Evolutionary conservation across 1,140 invertebrate genomes (phyloP).

Genomic region (Meloidogyne chitwoodi): DNA sequence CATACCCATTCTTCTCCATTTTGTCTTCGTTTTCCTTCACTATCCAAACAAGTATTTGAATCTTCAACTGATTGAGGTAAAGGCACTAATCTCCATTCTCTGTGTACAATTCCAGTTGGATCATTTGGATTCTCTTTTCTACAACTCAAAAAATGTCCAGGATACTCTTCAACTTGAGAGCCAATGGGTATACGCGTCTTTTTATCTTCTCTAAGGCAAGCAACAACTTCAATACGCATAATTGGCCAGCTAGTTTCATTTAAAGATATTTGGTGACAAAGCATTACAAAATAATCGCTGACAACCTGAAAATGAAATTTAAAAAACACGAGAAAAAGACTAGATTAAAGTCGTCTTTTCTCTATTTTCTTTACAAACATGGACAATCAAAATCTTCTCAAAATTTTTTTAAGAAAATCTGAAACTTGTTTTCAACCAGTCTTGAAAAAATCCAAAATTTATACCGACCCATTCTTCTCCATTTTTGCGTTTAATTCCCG

Average conservation of each 20-base stretch:
- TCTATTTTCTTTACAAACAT: too few species aligned
- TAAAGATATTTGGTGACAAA: neutral
- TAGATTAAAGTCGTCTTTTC: too few species aligned
- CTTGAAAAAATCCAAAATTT: neutral
- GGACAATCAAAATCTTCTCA: too few species aligned
- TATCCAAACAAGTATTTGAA: neutral
- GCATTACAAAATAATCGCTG: slow-evolving; percentile 1
- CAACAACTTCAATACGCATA: slow-evolving; percentile 4
- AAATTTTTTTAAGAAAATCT: neutral
- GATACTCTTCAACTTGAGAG: neutral
- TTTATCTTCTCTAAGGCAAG: neutral
- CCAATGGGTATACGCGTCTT: neutral
- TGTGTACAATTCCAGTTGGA: neutral
- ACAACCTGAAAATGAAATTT: neutral
- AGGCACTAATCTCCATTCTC: neutral
- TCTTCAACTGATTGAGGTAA: neutral
- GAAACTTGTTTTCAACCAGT: too few species aligned
- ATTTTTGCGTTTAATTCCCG: neutral
- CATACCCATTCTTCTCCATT: neutral
- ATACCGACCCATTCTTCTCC: neutral
- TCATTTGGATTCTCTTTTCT: neutral
- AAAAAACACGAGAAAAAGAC: too few species aligned
- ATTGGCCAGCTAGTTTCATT: neutral
- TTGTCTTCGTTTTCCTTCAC: neutral
- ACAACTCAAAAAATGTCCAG: neutral